These are phyloP conservation scores for Alloplasta piceator DNA, from an alignment of 2,888 invertebrate species.

Conservation along the genomic window DNA sequence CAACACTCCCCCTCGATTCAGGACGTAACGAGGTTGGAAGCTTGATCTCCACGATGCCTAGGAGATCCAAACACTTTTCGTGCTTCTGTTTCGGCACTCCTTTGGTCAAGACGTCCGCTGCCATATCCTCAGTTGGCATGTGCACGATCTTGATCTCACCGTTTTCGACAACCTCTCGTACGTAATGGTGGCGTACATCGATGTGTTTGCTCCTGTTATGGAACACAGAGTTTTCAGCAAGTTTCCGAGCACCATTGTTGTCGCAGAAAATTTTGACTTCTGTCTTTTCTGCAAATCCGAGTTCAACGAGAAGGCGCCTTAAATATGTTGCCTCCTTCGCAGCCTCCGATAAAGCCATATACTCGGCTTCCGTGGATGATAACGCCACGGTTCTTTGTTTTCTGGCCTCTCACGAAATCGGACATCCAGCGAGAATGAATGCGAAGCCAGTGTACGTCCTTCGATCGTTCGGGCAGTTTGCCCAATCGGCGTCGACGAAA, in stretches of 20 bases:
- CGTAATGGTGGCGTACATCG: slow-evolving; percentile 45
- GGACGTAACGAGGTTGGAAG: not conserved
- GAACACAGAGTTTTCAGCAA: slow-evolving; percentile 52
- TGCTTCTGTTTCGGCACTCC: not conserved
- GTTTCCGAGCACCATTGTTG: slow-evolving; percentile 56
- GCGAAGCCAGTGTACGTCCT: slow-evolving; percentile 66
- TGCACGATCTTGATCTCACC: slow-evolving; percentile 15
- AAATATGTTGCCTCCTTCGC: slow-evolving; percentile 54
- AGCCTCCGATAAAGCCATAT: slow-evolving; percentile 58
- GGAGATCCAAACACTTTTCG: not conserved
- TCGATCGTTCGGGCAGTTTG: slow-evolving; percentile 51
- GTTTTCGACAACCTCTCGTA: slow-evolving; percentile 17
- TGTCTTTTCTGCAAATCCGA: not conserved
- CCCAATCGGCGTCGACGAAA: slow-evolving; percentile 70
- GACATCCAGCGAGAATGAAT: slow-evolving; percentile 49
- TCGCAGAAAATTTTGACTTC: slow-evolving; percentile 50
- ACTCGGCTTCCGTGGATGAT: no score
- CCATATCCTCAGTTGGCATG: slow-evolving; percentile 28
- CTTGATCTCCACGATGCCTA: not conserved
- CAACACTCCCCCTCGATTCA: slow-evolving; percentile 5
- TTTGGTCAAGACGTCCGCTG: slow-evolving; percentile 40
- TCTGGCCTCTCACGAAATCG: slow-evolving; percentile 54
- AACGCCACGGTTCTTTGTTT: slow-evolving; percentile 60
- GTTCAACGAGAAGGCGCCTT: slow-evolving; percentile 20
- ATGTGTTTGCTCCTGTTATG: slow-evolving; percentile 57